Percentiles rank a stretch among this genome's conserved stretches.
Conservation (phyloP, 1,140 invertebrate genomes). For the Neodiprion pinetum region DNA sequence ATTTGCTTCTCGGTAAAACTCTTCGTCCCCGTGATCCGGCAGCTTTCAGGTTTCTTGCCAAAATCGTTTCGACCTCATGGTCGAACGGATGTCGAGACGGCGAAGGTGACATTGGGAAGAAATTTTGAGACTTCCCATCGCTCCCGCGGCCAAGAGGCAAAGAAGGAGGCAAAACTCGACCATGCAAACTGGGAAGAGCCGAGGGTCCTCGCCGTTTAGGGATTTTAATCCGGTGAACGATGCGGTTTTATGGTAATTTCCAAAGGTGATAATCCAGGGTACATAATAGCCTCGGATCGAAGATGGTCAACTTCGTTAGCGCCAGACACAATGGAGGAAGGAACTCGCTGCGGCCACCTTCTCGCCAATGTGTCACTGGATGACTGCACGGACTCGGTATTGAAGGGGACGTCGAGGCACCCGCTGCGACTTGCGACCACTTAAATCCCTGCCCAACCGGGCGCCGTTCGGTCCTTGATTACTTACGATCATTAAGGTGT, state of each 20-base stretch:
- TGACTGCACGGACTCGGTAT: not conserved
- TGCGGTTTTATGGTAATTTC: slow-evolving; percentile 4
- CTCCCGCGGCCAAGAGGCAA: too few relatives aligned
- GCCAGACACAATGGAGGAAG: not conserved
- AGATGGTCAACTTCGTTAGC: not conserved
- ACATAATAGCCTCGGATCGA: not conserved
- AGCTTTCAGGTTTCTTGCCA: too few relatives aligned
- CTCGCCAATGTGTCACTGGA: not conserved
- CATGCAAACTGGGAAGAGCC: not conserved
- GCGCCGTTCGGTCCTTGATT: not conserved
- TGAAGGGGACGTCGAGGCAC: too few relatives aligned
- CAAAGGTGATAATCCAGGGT: not conserved
- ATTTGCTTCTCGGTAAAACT: too few relatives aligned
- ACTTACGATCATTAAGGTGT: not conserved
- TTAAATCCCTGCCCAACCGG: not conserved
- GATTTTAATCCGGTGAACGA: not conserved
- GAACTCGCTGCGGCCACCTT: not conserved
- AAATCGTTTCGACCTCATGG: too few relatives aligned
- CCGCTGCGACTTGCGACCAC: not conserved
- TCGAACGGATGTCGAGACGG: too few relatives aligned
- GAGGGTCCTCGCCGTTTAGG: not conserved
- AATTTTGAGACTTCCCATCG: too few relatives aligned
- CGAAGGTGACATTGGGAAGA: too few relatives aligned
- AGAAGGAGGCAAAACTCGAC: too few relatives aligned
- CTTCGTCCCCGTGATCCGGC: too few relatives aligned